Evolutionary conservation across 1,140 invertebrate species (phyloP).

Genomic region (Lepidurus arcticus): DNA sequence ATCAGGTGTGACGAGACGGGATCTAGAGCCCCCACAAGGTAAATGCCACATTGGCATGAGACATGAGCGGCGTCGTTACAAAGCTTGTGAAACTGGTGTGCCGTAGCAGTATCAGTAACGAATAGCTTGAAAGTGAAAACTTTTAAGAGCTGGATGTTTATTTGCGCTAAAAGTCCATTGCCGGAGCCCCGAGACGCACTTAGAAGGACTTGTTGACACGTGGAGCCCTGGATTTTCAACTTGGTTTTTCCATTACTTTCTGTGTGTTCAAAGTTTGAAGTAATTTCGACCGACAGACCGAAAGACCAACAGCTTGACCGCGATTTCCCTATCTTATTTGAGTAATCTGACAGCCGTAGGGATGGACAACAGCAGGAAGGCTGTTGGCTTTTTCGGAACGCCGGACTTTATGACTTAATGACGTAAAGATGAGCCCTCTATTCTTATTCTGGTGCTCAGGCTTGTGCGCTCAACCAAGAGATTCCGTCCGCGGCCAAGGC

Average conservation of each 20-base stretch:
- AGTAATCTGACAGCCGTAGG: not conserved
- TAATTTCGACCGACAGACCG: not conserved
- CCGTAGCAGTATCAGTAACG: not conserved
- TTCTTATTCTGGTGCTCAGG: too few species aligned
- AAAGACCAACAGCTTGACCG: not conserved
- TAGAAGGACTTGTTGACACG: too few species aligned
- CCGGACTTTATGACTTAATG: slow-evolving; percentile 13
- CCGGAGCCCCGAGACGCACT: too few species aligned
- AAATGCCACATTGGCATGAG: not conserved
- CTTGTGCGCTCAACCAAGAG: too few species aligned
- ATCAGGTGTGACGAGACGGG: not conserved
- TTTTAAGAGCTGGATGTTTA: not conserved
- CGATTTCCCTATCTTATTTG: not conserved
- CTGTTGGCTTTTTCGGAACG: not conserved
- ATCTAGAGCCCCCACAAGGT: not conserved
- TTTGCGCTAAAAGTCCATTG: too few species aligned
- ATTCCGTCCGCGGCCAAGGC: too few species aligned
- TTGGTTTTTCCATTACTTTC: too few species aligned
- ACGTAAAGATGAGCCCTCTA: not conserved
- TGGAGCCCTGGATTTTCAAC: too few species aligned
- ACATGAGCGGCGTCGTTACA: not conserved
- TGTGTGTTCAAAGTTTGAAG: not conserved
- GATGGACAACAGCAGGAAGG: not conserved
- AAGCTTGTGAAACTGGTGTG: not conserved
- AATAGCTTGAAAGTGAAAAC: slow-evolving; percentile 9